Evolutionary conservation across 30 jellyfish, hydroid and myxozoan species (phyloP), one percentile per base, ranked within the genome.

Genomic region (Turritopsis dohrnii): DNA sequence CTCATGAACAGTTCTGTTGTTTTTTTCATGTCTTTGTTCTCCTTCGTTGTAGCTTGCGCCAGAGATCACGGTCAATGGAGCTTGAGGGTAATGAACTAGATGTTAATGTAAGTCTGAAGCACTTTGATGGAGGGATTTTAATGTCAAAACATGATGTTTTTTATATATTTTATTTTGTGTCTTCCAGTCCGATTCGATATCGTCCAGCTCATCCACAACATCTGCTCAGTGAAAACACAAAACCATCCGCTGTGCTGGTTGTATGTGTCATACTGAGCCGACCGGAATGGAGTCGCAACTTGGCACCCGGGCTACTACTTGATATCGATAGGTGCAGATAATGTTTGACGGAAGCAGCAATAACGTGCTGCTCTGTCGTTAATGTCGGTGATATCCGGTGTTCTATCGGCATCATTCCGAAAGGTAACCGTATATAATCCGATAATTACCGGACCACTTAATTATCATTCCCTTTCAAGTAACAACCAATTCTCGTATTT

Each of bases 11-110:
- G 22, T 60, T 60, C 22, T 0, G 19, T 60, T 60, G 0, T 60
- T 18, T 60, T 60, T 60, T 21, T 60, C 73, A 23, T 23, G 0
- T 60, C 73, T n/a, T n/a, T n/a, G n/a, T n/a, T n/a, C n/a, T n/a
- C n/a, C n/a, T n/a, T n/a, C n/a, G 13, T 74, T n/a, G 83, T 26
- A 74, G 52, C 26, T 7, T 21, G 24, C 83, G 65, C 28, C 76
- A 22, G 28, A 22, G 76, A n/a, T 74, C 83, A 74, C 28, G 60
- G 60, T 74, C 83, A 19, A 74, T 74, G 83, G 83, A 74, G 65
- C 65, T 74, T 16, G 83, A 74, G 0, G 83, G 65, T 21, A 74
- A n/a, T 74, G 77, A 69, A 69, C 83, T 13, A 23, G 65, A 74
- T 8, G 52, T n/a, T n/a, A 26, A 24, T 27, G 83, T 29, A 74